Conservation (phyloP, 1,140 invertebrate species). For the Calephelis virginiensis region DNA sequence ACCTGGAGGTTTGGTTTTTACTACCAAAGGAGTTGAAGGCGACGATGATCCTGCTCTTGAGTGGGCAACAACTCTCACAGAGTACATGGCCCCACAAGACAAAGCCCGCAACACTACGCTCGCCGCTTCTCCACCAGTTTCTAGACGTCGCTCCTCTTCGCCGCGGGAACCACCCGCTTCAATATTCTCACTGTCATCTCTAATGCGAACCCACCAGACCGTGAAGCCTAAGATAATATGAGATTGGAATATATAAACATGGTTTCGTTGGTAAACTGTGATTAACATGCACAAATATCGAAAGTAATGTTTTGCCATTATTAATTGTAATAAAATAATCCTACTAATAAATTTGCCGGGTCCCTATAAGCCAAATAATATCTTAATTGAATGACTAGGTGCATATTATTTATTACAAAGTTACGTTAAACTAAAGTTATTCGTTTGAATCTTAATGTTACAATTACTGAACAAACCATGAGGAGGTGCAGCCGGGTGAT, state of each 20-base stretch:
- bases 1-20: slow-evolving; percentile 70
- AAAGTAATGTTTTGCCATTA: too few relatives aligned
- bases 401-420: too few relatives aligned
- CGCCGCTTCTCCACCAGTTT: slow-evolving; percentile 55
- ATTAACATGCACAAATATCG: too few relatives aligned
- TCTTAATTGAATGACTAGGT: too few relatives aligned
- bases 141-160: slow-evolving; percentile 59
- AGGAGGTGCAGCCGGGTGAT: slow-evolving; percentile 58
- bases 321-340: too few relatives aligned
- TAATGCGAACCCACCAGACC: slow-evolving; percentile 62
- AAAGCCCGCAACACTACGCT: slow-evolving; percentile 54
- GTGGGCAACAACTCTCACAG: slow-evolving; percentile 61
- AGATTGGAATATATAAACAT: too few relatives aligned
- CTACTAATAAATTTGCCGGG: too few relatives aligned
- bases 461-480: slow-evolving; percentile 42
- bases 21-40: slow-evolving; percentile 52
- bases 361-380: too few relatives aligned
- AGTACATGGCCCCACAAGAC: slow-evolving; percentile 62
- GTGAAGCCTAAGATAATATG: slow-evolving; percentile 48
- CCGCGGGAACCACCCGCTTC: slow-evolving; percentile 47
- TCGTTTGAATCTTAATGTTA: too few relatives aligned
- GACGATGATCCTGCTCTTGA: slow-evolving; percentile 60
- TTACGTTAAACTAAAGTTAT: too few relatives aligned
- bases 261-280: too few relatives aligned
- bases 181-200: slow-evolving; percentile 53